Evolutionary conservation across 2,797 vertebrate genomes (phyloP).

Genomic region (Ptychobarbus kaznakovi): DNA sequence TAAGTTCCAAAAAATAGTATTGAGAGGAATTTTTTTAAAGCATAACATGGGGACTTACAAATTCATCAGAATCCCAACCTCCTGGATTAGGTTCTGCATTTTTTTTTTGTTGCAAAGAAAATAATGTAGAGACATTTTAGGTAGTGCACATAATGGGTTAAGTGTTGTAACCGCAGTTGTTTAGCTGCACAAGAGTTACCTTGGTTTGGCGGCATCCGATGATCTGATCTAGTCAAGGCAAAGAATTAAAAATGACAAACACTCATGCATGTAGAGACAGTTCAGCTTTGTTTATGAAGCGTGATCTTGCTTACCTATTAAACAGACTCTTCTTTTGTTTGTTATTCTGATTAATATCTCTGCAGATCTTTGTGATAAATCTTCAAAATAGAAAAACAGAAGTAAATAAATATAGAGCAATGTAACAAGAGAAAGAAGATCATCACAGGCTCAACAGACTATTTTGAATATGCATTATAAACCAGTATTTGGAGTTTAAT

Average conservation of each 20-base stretch:
- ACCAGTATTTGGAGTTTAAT: not conserved
- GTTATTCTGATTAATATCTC: constrained; percentile 60
- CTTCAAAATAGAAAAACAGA: constrained; percentile 66
- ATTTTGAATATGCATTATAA: not conserved
- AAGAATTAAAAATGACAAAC: not conserved
- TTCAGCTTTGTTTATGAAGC: not conserved
- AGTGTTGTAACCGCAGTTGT: not conserved
- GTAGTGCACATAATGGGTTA: not conserved
- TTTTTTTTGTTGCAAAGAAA: not conserved
- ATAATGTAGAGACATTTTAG: constrained; percentile 19
- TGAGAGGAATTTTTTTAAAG: not conserved
- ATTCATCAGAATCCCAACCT: constrained; percentile 73
- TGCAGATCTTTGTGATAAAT: constrained; percentile 81
- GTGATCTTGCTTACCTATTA: constrained; percentile 45
- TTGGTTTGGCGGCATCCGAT: constrained; percentile 62
- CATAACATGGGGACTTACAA: constrained; percentile 68
- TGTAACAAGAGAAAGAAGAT: not conserved
- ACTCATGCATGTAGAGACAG: not conserved
- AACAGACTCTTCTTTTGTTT: constrained; percentile 60
- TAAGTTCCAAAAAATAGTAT: not conserved
- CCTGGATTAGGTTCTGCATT: not conserved
- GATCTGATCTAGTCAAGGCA: constrained; percentile 57
- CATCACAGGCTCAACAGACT: not conserved
- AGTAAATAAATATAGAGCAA: not conserved
- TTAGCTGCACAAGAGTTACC: constrained; percentile 61